phyloP scores from a whole-genome alignment of 2,797 vertebrate genomes.

The Danio aesculapii region DNA sequence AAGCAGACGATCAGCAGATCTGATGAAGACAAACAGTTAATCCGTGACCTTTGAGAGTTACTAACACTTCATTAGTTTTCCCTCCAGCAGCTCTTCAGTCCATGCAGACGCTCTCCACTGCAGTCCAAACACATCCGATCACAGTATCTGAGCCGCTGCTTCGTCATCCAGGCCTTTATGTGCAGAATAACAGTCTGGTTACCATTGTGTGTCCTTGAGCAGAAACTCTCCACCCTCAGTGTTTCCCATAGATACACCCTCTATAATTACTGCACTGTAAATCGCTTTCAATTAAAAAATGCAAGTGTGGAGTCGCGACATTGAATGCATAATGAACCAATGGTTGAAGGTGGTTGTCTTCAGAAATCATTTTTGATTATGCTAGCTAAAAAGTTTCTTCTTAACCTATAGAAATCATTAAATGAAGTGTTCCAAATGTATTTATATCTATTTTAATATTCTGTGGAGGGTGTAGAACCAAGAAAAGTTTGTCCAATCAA shows the following conservation, averaged over 20 bases:
- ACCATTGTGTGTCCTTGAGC: constrained; percentile 5
- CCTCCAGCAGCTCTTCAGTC: constrained; percentile 11
- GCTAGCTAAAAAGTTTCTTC: no score
- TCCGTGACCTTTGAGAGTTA: constrained; percentile 32
- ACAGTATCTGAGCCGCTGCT: no score
- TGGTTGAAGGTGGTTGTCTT: no score
- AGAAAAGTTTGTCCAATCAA: no score
- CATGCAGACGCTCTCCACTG: not conserved
- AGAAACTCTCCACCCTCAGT: not conserved
- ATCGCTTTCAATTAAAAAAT: constrained; percentile 13
- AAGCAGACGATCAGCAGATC: constrained; percentile 3
- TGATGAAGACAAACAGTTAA: constrained; percentile 13
- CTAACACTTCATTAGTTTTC: constrained; percentile 7
- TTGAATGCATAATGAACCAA: not conserved
- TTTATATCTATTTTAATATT: no score
- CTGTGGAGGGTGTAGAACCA: no score
- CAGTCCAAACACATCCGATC: not conserved
- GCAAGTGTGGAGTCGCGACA: not conserved
- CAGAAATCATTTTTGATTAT: no score
- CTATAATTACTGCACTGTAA: constrained; percentile 1
- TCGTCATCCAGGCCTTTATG: not conserved
- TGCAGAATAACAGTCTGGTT: not conserved
- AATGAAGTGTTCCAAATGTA: no score
- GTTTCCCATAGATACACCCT: not conserved
- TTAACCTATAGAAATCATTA: no score